Evolutionary conservation across 2,113 vertebrate genomes (phyloP), one percentile per base, ranked within the genome.

Genomic region (Suricata suricatta): DNA sequence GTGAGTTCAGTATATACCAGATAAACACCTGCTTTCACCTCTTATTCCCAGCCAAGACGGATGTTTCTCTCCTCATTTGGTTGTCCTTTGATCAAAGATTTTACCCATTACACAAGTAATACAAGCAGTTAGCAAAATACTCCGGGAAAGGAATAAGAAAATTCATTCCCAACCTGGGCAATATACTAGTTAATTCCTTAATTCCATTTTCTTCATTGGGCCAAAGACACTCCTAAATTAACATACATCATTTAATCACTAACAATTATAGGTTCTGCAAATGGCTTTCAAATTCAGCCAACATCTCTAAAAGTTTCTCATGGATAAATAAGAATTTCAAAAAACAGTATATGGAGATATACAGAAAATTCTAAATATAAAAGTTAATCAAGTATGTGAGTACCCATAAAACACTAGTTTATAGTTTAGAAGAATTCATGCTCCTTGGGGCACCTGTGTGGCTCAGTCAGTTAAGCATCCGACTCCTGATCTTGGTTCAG

Each of bases 91-190:
- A 94, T 31, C 13, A 80, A 7, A 66, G 9, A 8, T 44, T 64
- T 87, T 52, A 81, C 12, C 16, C 21, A 47, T 41, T 80, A 44
- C 9, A 76, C 54, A 90, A 80, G 41, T 90, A 86, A 79, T n/a
- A 8, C 50, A 93, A 77, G 50, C 25, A 33, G 60, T n/a, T 83
- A n/a, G 25, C 15, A 72, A 96, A 87, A 74, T 44, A 69, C 44
- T 80, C n/a, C n/a, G 41, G n/a, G n/a, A 79, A 90, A 79, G 57
- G 31, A 74, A 87, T 44, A 19, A 94, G 38, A 91, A 92, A 87
- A 85, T 8, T 74, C 33, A 47, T 38, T n/a, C 76, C 33, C 90
- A 74, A 35, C 57, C 35, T 68, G 64, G 64, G 17, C n/a, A 86
- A 80, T n/a, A 69, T 9, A 47, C 7, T 35, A 64, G 29, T 29